Conservation (phyloP, 2,797 vertebrate species). For the Ctenochaetus hawaiiensis region DNA sequence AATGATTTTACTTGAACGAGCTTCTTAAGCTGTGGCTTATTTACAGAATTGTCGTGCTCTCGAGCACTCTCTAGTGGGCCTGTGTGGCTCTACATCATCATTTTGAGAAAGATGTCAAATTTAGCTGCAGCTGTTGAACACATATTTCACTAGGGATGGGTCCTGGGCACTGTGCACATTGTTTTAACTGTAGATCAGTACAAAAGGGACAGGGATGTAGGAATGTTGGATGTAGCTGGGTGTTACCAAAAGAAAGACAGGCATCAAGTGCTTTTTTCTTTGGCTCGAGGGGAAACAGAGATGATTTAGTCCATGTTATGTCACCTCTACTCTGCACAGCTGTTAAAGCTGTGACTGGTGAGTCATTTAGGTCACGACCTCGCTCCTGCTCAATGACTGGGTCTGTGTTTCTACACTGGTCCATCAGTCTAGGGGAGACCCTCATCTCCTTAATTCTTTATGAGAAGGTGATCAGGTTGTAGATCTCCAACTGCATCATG, state of each 20-base stretch:
- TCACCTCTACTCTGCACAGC: conserved; percentile 67
- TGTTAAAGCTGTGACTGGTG: conserved; percentile 63
- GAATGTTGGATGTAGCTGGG: conserved; percentile 28
- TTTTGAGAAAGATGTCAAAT: conserved; percentile 18
- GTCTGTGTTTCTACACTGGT: conserved; percentile 52
- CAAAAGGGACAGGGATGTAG: conserved; percentile 30
- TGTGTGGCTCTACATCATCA: conserved; percentile 15
- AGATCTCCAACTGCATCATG: conserved; percentile 28
- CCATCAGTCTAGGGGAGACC: conserved; percentile 8
- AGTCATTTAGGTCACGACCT: conserved; percentile 71
- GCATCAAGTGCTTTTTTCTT: conserved; percentile 66
- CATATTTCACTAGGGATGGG: conserved; percentile 35
- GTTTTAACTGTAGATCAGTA: conserved; percentile 54
- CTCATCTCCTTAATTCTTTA: conserved; percentile 19
- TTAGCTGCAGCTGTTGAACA: conserved; percentile 57
- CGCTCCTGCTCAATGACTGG: conserved; percentile 56
- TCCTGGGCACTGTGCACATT: conserved; percentile 28
- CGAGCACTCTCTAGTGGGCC: conserved; percentile 56
- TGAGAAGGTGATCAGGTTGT: conserved; percentile 32
- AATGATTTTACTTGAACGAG: conserved; percentile 62
- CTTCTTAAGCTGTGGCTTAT: conserved; percentile 31
- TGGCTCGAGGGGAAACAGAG: conserved; percentile 55
- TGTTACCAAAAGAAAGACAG: conserved; percentile 43
- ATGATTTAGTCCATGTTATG: conserved; percentile 66
- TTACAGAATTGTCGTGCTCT: conserved; percentile 43